A percentile compares a stretch with the other conserved stretches of the same genome.
phyloP scores from a whole-genome alignment of 2,113 vertebrate genomes.

The Pterocles orientalis region DNA sequence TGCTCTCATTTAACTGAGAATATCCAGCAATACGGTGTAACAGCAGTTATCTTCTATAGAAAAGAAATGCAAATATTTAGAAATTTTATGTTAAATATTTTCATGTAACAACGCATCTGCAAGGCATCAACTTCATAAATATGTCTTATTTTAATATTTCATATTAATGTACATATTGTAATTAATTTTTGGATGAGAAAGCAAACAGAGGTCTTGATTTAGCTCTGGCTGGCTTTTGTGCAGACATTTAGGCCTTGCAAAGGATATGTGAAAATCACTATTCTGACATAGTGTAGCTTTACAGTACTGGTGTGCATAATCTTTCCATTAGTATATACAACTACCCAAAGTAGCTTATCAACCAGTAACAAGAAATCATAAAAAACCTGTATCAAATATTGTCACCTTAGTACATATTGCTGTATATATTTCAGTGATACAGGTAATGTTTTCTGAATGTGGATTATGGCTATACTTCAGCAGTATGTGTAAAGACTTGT shows the following conservation, averaged over 20 bases:
- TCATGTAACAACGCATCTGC: background rate
- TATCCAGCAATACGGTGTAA: background rate
- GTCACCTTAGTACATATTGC: background rate
- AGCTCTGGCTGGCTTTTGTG: background rate
- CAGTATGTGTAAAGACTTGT: background rate
- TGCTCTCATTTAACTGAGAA: background rate
- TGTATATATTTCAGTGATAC: background rate
- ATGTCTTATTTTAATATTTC: background rate
- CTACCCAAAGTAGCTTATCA: rapidly evolving
- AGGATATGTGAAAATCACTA: background rate
- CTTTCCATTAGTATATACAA: background rate
- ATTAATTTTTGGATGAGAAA: background rate
- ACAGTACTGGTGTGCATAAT: background rate
- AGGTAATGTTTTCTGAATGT: background rate
- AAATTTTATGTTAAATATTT: background rate
- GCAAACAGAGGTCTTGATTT: background rate
- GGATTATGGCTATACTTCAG: background rate
- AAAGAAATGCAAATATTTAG: background rate
- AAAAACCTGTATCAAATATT: background rate
- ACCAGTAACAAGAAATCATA: background rate
- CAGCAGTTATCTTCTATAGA: background rate
- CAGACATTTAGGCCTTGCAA: background rate
- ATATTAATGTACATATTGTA: background rate
- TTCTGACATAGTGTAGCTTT: background rate
- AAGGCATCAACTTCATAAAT: background rate